These are phyloP conservation scores for Coracias cyanogaster DNA, from an alignment of 2,797 vertebrate genomes.

Conservation along the genomic window DNA sequence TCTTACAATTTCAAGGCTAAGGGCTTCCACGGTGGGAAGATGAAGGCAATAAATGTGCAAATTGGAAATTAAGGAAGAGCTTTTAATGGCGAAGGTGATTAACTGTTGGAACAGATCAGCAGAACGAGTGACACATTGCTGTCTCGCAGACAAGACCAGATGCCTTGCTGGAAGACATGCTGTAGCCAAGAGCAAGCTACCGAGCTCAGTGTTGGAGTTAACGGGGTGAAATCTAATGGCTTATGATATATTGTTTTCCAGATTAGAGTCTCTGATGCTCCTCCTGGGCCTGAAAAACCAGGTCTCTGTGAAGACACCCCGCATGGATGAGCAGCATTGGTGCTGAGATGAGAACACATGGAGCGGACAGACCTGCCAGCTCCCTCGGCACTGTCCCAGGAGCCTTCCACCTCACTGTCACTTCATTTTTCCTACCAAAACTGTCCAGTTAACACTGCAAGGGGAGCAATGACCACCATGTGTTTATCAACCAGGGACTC, in stretches of 20 bases:
- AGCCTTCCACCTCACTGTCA: background rate
- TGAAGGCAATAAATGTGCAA: background rate
- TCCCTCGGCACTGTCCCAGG: background rate
- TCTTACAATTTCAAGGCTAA: background rate
- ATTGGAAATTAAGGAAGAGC: background rate
- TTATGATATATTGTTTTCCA: background rate
- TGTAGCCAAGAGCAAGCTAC: background rate
- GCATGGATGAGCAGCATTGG: background rate
- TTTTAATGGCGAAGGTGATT: background rate
- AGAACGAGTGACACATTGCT: background rate
- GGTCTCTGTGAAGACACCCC: background rate
- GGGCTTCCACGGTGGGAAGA: background rate
- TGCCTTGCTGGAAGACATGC: background rate
- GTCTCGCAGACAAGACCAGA: background rate
- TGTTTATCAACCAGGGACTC: background rate
- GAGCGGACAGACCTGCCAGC: background rate
- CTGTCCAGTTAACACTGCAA: background rate
- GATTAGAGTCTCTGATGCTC: background rate
- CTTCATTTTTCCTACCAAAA: background rate
- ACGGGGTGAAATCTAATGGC: background rate
- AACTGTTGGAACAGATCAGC: background rate
- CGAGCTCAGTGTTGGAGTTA: rapidly evolving
- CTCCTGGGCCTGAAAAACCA: background rate
- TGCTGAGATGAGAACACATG: background rate
- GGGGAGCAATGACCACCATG: background rate